Evolutionary conservation across 2,888 invertebrate species (phyloP).

Genomic region (Trichopoda pennipes): DNA sequence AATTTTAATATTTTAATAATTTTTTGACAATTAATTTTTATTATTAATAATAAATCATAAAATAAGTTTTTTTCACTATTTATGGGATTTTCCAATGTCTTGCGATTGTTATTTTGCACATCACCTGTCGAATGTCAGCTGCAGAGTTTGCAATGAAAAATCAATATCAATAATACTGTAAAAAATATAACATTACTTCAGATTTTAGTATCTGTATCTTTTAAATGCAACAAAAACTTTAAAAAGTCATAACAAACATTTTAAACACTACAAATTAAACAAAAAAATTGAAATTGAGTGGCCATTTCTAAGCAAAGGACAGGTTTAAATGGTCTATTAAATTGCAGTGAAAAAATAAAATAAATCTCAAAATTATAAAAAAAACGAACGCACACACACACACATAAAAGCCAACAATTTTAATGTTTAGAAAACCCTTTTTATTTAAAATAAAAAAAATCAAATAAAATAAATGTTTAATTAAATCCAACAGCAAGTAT

Average conservation of each 20-base stretch:
- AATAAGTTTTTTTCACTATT: too few species aligned
- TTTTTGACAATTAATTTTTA: too few species aligned
- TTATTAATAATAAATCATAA: too few species aligned
- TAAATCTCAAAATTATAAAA: constrained; percentile 49
- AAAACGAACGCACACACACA: background rate
- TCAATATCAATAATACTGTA: background rate
- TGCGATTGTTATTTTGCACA: background rate
- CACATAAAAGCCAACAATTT: background rate
- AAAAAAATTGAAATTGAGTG: background rate
- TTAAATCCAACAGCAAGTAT: constrained; percentile 7
- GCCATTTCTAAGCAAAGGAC: constrained; percentile 5
- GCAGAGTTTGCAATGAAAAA: background rate
- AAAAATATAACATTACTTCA: background rate
- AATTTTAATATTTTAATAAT: too few species aligned
- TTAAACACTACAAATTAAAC: constrained; percentile 22
- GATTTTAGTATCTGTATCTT: background rate
- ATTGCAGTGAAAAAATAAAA: constrained; percentile 5
- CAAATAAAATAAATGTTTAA: constrained; percentile 43
- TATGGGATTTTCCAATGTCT: background rate
- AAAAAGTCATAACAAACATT: constrained; percentile 24
- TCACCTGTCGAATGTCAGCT: background rate
- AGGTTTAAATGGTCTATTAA: constrained; percentile 38
- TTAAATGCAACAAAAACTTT: constrained; percentile 24
- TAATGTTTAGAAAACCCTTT: constrained; percentile 25
- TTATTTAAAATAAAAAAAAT: constrained; percentile 10